A percentile compares a stretch with the other conserved stretches of the same genome.
Evolutionary conservation across 2,888 invertebrate genomes (phyloP).

Genomic region (Melinopterus prodromus): DNA sequence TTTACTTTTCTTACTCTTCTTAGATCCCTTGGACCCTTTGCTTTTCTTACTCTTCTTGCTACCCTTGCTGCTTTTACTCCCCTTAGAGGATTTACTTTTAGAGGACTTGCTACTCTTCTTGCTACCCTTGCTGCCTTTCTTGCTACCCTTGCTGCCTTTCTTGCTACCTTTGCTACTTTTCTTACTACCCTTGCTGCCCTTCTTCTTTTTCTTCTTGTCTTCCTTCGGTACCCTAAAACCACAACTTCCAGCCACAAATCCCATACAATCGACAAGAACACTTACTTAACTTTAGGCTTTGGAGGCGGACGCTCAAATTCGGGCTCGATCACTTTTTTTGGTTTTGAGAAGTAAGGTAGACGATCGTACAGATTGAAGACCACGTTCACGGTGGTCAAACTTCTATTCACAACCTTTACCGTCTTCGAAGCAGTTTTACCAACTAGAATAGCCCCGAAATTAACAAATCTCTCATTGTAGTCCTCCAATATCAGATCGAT

Average conservation of each 20-base stretch:
- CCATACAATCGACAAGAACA: not conserved
- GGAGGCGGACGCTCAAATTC: constrained; percentile 48
- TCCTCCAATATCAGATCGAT: constrained; percentile 56
- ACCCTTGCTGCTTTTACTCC: constrained; percentile 25
- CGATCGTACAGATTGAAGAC: constrained; percentile 64
- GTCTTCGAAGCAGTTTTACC: constrained; percentile 63
- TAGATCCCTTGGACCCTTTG: constrained; percentile 30
- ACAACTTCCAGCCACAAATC: not conserved
- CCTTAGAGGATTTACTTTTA: constrained; percentile 27
- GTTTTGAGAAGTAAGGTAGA: constrained; percentile 54
- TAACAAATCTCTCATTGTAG: constrained; percentile 56
- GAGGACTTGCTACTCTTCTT: constrained; percentile 27
- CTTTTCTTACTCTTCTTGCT: constrained; percentile 29
- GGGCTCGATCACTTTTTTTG: constrained; percentile 43
- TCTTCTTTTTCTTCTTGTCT: constrained; percentile 37
- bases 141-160: constrained; percentile 35
- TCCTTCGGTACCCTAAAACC: constrained; percentile 26
- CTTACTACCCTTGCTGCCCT: constrained; percentile 36
- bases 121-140: constrained; percentile 33
- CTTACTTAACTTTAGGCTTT: constrained; percentile 26
- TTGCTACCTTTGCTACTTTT: constrained; percentile 37
- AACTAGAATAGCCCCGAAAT: constrained; percentile 58
- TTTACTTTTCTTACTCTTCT: constrained; percentile 39
- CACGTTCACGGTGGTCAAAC: constrained; percentile 65
- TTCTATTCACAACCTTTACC: constrained; percentile 68